Conservation (phyloP, 2,888 invertebrate genomes). For the Leucophenga montana region DNA sequence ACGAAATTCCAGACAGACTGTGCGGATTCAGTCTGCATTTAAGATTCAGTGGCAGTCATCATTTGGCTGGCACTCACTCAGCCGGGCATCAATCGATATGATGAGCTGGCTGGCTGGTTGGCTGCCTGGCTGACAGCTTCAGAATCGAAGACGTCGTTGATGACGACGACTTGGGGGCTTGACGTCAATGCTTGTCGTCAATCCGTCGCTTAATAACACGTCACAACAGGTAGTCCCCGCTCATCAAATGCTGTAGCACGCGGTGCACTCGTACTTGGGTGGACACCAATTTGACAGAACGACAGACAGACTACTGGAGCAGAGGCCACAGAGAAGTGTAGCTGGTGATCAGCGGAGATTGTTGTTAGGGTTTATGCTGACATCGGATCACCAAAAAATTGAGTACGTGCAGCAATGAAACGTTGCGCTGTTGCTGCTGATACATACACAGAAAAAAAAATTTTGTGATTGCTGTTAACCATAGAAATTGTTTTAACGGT, state of each 20-base stretch:
- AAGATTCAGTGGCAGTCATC: not conserved
- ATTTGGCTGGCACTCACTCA: too few species aligned
- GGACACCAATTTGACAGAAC: not conserved
- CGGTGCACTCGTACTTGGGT: not conserved
- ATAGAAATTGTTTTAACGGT: too few species aligned
- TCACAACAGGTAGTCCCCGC: constrained; percentile 70
- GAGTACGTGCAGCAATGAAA: constrained; percentile 5
- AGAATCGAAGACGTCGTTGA: too few species aligned
- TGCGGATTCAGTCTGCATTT: constrained; percentile 1
- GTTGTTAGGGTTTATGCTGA: not conserved
- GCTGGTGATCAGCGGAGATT: not conserved
- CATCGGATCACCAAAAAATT: constrained; percentile 1
- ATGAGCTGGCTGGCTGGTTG: not conserved
- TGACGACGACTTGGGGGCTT: constrained; percentile 39
- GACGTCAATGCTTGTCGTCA: constrained; percentile 72
- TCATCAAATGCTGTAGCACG: constrained; percentile 47
- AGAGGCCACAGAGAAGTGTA: not conserved
- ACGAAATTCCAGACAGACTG: constrained; percentile 6
- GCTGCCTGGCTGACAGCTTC: too few species aligned
- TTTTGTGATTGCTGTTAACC: too few species aligned
- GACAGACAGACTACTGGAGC: not conserved
- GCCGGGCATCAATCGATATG: constrained; percentile 1
- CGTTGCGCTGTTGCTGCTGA: not conserved
- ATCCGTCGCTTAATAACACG: constrained; percentile 72
- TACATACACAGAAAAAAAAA: too few species aligned